Conservation (phyloP, 2,797 vertebrate species). For the Labroides dimidiatus region DNA sequence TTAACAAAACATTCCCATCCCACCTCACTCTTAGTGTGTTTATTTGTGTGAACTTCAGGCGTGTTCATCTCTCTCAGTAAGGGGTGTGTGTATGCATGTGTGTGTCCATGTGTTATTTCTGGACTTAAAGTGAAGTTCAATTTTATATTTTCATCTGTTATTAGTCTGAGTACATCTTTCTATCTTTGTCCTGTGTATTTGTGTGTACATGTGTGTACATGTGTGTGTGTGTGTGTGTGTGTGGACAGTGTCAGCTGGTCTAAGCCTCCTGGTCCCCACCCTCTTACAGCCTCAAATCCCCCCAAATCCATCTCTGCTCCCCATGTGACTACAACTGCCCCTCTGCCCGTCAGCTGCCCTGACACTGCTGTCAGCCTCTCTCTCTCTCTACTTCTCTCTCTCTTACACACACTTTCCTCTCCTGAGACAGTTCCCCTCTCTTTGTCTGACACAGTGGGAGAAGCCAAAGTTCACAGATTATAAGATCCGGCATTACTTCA, state of each 20-base stretch:
- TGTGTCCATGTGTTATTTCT: slow-evolving; percentile 21
- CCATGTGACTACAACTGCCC: slow-evolving; percentile 65
- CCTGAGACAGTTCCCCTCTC: slow-evolving; percentile 10
- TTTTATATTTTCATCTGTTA: slow-evolving; percentile 27
- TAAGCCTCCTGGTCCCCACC: slow-evolving; percentile 68
- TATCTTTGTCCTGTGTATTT: slow-evolving; percentile 43
- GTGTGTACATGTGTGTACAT: slow-evolving; percentile 39
- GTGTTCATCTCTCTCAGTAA: slow-evolving; percentile 6
- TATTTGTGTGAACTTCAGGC: slow-evolving; percentile 17
- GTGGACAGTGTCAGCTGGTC: slow-evolving; percentile 74
- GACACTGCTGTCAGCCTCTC: slow-evolving; percentile 57
- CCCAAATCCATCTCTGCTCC: slow-evolving; percentile 71
- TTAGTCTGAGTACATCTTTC: slow-evolving; percentile 19
- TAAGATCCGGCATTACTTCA: neutral
- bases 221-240: slow-evolving; percentile 37
- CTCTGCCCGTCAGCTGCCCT: slow-evolving; percentile 67
- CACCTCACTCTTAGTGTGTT: slow-evolving; percentile 12
- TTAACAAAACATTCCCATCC: slow-evolving; percentile 65
- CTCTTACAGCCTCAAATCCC: slow-evolving; percentile 71
- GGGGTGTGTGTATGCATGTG: neutral
- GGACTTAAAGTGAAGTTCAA: slow-evolving; percentile 9
- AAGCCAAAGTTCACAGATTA: neutral
- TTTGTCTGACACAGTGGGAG: neutral
- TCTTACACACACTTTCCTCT: neutral
- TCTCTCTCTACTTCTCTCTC: slow-evolving; percentile 7